These are phyloP conservation scores for Fundulus diaphanus DNA, from an alignment of 2,797 vertebrate species.

Conservation along the genomic window DNA sequence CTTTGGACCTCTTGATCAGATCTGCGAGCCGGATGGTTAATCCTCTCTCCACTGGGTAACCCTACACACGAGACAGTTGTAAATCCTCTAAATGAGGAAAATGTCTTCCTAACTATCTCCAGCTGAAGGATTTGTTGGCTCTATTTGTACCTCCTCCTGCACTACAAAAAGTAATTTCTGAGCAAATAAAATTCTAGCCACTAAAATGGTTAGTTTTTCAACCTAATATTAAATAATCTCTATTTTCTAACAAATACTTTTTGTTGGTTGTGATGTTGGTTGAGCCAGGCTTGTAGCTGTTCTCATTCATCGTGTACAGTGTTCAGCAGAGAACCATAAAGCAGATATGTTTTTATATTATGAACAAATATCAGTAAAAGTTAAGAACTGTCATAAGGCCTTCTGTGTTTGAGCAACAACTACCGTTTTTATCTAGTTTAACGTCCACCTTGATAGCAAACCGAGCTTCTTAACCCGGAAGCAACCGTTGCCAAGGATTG, in stretches of 20 bases:
- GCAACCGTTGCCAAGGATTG: not conserved
- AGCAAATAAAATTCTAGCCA: not conserved
- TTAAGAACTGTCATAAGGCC: not conserved
- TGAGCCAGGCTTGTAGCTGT: too few species aligned
- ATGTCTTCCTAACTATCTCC: not conserved
- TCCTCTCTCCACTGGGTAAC: constrained; percentile 62
- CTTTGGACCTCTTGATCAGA: constrained; percentile 79
- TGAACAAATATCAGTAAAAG: not conserved
- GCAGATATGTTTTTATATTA: too few species aligned
- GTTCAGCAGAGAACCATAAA: too few species aligned
- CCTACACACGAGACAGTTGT: constrained; percentile 50
- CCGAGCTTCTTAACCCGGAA: not conserved
- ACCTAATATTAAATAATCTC: not conserved
- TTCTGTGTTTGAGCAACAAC: not conserved
- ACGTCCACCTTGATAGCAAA: not conserved
- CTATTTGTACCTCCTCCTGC: not conserved
- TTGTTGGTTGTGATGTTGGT: too few species aligned
- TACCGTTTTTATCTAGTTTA: not conserved
- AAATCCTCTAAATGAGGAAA: not conserved
- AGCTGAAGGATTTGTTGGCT: not conserved
- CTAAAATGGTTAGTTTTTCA: not conserved
- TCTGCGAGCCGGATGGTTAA: constrained; percentile 70
- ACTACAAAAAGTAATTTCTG: not conserved
- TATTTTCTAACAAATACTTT: not conserved
- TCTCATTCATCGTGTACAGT: too few species aligned